Evolutionary conservation across 92 coral and sea anemone genomes (phyloP).

Genomic region (Epizoanthus stellaris): DNA sequence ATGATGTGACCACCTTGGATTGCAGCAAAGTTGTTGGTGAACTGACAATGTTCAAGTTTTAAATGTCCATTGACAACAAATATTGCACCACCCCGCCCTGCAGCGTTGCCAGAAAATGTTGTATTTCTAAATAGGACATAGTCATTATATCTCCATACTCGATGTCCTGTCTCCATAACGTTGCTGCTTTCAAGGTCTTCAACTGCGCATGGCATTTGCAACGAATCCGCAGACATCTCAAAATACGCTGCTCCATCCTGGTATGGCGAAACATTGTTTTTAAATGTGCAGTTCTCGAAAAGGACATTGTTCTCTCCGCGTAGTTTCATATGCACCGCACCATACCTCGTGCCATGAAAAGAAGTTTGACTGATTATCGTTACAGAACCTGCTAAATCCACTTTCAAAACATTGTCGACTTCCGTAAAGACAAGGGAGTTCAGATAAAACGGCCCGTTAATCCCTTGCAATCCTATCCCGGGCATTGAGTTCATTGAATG

Average conservation of each 20-base stretch:
- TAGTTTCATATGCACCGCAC: conserved; percentile 9
- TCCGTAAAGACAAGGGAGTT: neutral
- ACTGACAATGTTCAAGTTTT: neutral
- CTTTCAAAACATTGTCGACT: neutral
- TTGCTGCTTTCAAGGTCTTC: too few relatives aligned
- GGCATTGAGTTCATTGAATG: too few relatives aligned
- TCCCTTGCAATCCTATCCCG: neutral
- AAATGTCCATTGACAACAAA: neutral
- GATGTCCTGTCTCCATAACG: neutral
- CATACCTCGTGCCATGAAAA: neutral
- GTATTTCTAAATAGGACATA: conserved; percentile 10
- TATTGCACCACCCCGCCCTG: conserved; percentile 4
- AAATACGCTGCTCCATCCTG: neutral
- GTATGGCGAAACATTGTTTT: neutral
- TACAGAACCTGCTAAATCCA: neutral
- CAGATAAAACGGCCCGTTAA: neutral
- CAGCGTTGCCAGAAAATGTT: conserved; percentile 22
- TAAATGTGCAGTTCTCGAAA: neutral
- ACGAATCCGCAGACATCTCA: neutral
- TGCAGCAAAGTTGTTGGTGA: conserved; percentile 19
- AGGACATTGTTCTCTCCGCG: neutral
- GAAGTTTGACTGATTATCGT: neutral
- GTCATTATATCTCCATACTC: conserved; percentile 22
- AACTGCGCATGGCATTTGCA: neutral
- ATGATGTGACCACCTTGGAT: conserved; percentile 24